Base-by-base conservation (phyloP, 1,140 invertebrate genomes). In the Drosophila bipectinata region DNA sequence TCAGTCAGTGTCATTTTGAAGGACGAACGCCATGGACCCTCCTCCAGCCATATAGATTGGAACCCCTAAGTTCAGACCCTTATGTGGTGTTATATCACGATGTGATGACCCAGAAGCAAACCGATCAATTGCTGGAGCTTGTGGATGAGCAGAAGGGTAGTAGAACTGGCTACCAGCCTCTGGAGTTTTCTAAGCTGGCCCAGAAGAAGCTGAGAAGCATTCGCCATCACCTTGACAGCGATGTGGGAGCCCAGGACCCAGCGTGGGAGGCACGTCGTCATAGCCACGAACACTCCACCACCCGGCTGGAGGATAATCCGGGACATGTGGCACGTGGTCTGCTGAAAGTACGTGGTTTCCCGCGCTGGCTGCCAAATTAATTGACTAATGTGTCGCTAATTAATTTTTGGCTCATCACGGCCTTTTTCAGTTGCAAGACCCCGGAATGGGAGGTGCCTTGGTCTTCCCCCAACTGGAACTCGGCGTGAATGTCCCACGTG, bases 61-160 rank as follows among this genome's bases (percentile, higher is more conserved):
- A 55, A 95, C 96, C 90, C 92, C 98, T 79, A 96, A 99, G 96
- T 91, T 92, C 95, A 4, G 94, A 97, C 24, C 99, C 98, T 0
- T 93, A 95, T 56, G 95, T 99, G 72, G 94, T 96, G 32, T 93
- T 99, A 8, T 98, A 96, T 92, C 96, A 98, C 91, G 94, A 98
- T 81, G 95, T 99, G 4, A 94, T 99, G 34, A 82, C 64, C 21
- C 24, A n/a, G 5, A 53, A 24, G 18, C 69, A 85, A 58, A 26
- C 44, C 3, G 49, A 64, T 10, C 47, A 76, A 37, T 32, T 85
- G 21, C 41, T 82, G 45, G 47, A 48, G 4, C 48, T 74, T 18
- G 39, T 81, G 10, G 74, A 81, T 26, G 77, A 74, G n/a, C 60
- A 64, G 0, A 15, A 52, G 7, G 10, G 66, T 28, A 8, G 2